Evolutionary conservation across 2,113 vertebrate species (phyloP).

Genomic region (Madoqua kirkii): DNA sequence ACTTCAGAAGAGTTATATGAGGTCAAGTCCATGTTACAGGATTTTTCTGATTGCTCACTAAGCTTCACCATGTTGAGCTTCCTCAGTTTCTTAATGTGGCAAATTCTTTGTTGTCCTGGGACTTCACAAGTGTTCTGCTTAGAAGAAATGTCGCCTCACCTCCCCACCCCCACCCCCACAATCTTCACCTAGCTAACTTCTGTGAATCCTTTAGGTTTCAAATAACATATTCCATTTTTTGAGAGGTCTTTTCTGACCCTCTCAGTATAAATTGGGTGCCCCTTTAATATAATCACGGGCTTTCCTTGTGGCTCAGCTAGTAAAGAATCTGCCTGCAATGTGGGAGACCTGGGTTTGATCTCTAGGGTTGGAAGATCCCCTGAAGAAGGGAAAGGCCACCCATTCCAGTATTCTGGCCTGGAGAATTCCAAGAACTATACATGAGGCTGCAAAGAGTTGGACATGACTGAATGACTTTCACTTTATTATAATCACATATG

Average conservation of each 20-base stretch:
- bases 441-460: neutral
- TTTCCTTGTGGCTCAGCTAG: neutral
- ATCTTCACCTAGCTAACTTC: neutral
- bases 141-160: neutral
- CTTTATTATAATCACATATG: neutral
- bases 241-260: neutral
- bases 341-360: neutral
- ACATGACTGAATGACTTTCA: neutral
- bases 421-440: neutral
- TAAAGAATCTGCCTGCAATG: neutral
- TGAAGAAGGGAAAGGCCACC: neutral
- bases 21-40: neutral
- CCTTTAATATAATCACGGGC: neutral
- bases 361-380: neutral
- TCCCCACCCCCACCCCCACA: accelerated
- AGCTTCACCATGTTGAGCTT: neutral
- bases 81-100: neutral
- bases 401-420: neutral
- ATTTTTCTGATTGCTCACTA: neutral
- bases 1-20: neutral
- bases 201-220: neutral
- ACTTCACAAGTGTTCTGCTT: neutral
- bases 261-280: neutral
- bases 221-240: neutral
- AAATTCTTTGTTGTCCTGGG: neutral